Evolutionary conservation across 1,140 invertebrate species (phyloP), one percentile per base, ranked within the genome.

Genomic region (Aphis gossypii): DNA sequence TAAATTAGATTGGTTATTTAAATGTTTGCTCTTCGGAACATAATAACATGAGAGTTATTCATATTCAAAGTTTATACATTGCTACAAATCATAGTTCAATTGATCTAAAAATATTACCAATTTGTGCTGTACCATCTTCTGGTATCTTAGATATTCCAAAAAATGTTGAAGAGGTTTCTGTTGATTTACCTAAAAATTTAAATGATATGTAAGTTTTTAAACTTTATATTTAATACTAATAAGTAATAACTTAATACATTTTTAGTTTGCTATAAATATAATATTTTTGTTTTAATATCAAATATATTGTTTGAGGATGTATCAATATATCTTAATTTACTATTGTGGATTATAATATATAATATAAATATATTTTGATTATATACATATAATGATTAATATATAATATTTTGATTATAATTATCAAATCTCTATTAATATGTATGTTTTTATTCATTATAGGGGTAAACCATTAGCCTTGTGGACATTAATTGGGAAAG

Each of bases 51-150:
- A 94, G 96, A 87, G 94, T 96, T 14, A 94, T 96, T 21, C 95
- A 95, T 94, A 94, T 96, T n/a, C 95, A 94, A 60, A 96, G 96
- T 54, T 96, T 96, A 60, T 96, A 96, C 94, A 95, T 96, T n/a
- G 95, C 96, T 38, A 95, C 95, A 44, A 96, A 96, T 94, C 95
- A 96, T 94, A 96, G 96, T 23, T 90, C 94, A 41, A 95, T 95
- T 44, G 95, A 96, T 94, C 46, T 96, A n/a, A 95, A 95, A 56
- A 95, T 96, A 8, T 95, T 96, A 25, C 95, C 96, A 41, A 94
- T 96, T 21, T 96, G 95, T 25, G 95, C 96, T 2, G 88, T 68
- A 51, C 90, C 92, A 41, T 51, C 48, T 83, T 86, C 76, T n/a
- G 82, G 82, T 54, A 23, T 54, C 4, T 93, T 93, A 86, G 60